phyloP scores from a whole-genome alignment of 2,113 vertebrate genomes.

The Sminthopsis crassicaudata region DNA sequence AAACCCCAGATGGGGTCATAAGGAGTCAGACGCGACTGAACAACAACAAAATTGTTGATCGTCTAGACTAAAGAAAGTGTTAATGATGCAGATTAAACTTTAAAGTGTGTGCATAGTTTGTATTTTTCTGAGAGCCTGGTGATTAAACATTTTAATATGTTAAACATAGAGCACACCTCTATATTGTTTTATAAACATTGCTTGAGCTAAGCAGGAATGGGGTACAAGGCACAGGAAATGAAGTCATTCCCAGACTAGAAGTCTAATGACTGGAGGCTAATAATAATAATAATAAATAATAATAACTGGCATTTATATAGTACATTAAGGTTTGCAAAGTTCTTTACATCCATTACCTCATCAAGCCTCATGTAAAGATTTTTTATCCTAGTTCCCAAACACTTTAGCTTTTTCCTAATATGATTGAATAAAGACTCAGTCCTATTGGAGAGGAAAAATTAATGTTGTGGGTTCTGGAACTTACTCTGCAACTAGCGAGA shows the following conservation, averaged over 20 bases:
- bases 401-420: constrained; percentile 14
- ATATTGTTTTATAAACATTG: background rate
- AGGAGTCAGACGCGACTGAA: background rate
- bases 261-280: background rate
- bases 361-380: background rate
- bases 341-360: background rate
- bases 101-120: background rate
- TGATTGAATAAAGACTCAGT: background rate
- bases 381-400: background rate
- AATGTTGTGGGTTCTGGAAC: background rate
- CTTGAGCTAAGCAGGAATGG: background rate
- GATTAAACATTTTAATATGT: background rate
- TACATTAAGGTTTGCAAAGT: background rate
- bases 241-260: background rate
- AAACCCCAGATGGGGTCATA: background rate
- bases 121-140: background rate
- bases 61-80: background rate
- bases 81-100: background rate
- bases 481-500: background rate
- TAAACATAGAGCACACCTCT: background rate
- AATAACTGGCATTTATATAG: background rate
- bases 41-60: background rate
- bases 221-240: background rate
- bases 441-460: background rate
- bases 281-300: background rate